Conservation (phyloP, 2,888 invertebrate species). For the Pheosia tremula region DNA sequence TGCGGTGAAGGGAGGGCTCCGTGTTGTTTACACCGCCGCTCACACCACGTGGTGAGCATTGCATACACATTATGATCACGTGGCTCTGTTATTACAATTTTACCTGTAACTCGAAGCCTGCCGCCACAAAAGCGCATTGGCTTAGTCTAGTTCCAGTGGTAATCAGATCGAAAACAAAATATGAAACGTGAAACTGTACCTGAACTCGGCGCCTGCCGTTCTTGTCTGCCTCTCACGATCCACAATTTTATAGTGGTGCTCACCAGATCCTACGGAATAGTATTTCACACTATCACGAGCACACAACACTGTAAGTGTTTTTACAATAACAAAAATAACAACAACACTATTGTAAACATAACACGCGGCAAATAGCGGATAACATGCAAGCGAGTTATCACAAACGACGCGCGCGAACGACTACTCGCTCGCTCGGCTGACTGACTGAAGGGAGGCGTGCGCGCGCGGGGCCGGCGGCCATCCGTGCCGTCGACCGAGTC, state of each 20-base stretch:
- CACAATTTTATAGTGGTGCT: constrained; percentile 51
- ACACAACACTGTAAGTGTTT: constrained; percentile 64
- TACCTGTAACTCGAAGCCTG: constrained; percentile 49
- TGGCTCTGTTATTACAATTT: constrained; percentile 62
- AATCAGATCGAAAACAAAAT: constrained; percentile 69
- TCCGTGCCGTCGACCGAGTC: constrained; percentile 75
- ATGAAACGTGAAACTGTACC: constrained; percentile 68
- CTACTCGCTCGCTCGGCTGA: constrained; percentile 41
- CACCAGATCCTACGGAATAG: constrained; percentile 43
- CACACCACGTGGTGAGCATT: constrained; percentile 75
- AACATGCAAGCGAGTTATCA: constrained; percentile 56
- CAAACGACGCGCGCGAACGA: constrained; percentile 76
- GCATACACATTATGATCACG: constrained; percentile 63
- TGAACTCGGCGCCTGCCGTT: constrained; percentile 79
- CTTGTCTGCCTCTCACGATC: constrained; percentile 62
- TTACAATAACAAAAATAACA: constrained; percentile 62
- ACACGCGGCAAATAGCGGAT: constrained; percentile 63
- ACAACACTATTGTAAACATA: constrained; percentile 78
- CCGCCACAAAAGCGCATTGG: constrained; percentile 53
- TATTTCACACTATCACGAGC: constrained; percentile 58
- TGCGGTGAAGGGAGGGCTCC: constrained; percentile 61
- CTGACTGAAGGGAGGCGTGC: constrained; percentile 31
- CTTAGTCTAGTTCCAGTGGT: constrained; percentile 42
- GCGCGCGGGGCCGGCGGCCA: constrained; percentile 52
- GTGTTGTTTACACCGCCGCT: constrained; percentile 63